Conservation (phyloP, 2,797 vertebrate genomes). For the Potorous gilbertii region DNA sequence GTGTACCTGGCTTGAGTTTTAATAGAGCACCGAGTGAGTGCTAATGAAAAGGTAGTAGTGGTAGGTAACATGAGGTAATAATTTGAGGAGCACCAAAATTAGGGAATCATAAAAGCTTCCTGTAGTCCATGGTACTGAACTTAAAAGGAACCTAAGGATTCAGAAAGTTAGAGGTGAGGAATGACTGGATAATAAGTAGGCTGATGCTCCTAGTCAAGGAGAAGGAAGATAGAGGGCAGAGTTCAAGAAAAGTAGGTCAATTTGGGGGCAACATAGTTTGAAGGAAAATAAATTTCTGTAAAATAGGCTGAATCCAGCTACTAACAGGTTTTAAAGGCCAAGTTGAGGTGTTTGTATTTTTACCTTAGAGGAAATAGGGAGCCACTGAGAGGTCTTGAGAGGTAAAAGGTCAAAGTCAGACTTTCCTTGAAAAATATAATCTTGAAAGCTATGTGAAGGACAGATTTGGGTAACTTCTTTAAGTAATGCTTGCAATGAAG, state of each 20-base stretch:
- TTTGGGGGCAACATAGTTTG: not conserved
- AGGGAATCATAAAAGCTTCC: not conserved
- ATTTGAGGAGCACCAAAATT: not conserved
- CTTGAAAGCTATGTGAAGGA: not conserved
- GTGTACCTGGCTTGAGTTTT: too few relatives aligned
- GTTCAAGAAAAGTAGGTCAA: not conserved
- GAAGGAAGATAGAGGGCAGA: not conserved
- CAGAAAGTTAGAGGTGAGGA: not conserved
- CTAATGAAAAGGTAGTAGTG: too few relatives aligned
- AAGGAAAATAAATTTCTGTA: not conserved
- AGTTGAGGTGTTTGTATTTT: not conserved
- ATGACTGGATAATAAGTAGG: not conserved
- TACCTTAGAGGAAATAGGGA: not conserved
- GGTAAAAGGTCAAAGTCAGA: not conserved
- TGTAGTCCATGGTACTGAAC: not conserved
- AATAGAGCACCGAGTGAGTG: too few relatives aligned
- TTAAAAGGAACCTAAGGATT: not conserved
- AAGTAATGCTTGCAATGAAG: conserved; percentile 1
- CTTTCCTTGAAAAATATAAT: not conserved
- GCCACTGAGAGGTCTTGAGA: not conserved
- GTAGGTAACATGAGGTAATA: too few relatives aligned
- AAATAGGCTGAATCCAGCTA: not conserved
- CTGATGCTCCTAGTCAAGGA: not conserved
- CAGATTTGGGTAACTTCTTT: conserved; percentile 5
- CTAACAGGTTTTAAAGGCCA: not conserved